Evolutionary conservation across 1,140 invertebrate species (phyloP).

Genomic region (Helicoverpa zea): DNA sequence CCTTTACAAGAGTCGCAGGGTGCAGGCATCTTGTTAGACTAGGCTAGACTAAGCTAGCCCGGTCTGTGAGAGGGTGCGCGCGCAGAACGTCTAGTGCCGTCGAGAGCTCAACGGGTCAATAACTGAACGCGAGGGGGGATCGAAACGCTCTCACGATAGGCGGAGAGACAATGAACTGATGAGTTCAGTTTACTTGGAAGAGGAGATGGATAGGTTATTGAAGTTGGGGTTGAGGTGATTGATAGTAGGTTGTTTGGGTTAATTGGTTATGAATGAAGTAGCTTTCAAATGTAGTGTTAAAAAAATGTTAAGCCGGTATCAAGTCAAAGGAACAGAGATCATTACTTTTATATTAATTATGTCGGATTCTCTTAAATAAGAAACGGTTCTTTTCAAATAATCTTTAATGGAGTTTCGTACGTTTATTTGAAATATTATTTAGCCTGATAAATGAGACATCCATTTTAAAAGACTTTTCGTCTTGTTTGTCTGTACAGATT

Average conservation of each 20-base stretch:
- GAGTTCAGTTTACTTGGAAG: background rate
- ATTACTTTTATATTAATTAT: no score
- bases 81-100: slow-evolving; percentile 60
- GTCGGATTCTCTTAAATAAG: no score
- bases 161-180: slow-evolving; percentile 2
- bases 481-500: no score
- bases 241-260: background rate
- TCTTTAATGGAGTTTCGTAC: no score
- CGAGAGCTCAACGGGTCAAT: slow-evolving; percentile 73
- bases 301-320: no score
- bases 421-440: no score
- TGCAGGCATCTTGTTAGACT: slow-evolving; percentile 71
- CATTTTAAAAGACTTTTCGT: no score
- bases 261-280: background rate
- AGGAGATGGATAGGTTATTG: background rate
- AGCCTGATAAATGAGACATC: no score
- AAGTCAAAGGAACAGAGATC: no score
- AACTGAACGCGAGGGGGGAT: slow-evolving; percentile 78
- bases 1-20: slow-evolving; percentile 82
- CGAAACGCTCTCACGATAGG: slow-evolving; percentile 57
- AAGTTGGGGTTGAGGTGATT: background rate
- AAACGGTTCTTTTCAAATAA: no score
- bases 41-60: slow-evolving; percentile 60
- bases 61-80: slow-evolving; percentile 59
- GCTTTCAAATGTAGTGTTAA: background rate